phyloP scores from a whole-genome alignment of 64 coral and sea anemone species.

The Porites australiensis region DNA sequence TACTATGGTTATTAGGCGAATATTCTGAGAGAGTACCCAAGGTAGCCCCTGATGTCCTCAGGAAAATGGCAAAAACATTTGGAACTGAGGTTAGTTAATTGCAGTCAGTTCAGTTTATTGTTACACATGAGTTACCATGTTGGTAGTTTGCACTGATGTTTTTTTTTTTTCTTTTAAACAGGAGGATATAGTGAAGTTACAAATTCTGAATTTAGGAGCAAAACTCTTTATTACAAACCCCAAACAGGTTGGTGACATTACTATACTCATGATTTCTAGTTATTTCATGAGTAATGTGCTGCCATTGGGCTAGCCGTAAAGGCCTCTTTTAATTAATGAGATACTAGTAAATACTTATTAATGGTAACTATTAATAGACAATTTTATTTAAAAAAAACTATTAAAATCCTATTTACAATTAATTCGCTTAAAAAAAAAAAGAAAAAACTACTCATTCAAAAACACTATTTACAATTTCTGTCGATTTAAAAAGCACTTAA shows the following conservation, averaged over 20 bases:
- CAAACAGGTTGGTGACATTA: constrained; percentile 73
- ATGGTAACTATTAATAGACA: too few relatives aligned
- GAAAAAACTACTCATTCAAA: too few relatives aligned
- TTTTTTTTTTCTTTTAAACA: constrained; percentile 4
- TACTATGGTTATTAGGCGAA: constrained; percentile 97
- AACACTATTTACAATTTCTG: too few relatives aligned
- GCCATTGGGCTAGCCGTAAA: too few relatives aligned
- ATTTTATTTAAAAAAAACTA: too few relatives aligned
- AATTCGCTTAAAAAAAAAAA: too few relatives aligned
- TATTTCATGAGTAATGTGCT: too few relatives aligned
- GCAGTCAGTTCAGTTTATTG: background rate
- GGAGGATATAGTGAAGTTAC: constrained; percentile 98
- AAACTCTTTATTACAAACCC: constrained; percentile 91
- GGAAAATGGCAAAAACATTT: constrained; percentile 93
- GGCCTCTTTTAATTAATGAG: too few relatives aligned
- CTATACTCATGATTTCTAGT: background rate
- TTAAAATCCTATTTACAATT: too few relatives aligned
- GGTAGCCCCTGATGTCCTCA: constrained; percentile 97
- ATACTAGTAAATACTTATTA: too few relatives aligned
- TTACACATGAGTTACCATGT: background rate
- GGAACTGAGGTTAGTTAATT: constrained; percentile 72
- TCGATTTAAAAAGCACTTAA: too few relatives aligned
- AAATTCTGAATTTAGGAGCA: constrained; percentile 86
- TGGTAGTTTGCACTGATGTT: too few relatives aligned
- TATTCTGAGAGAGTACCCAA: constrained; percentile 97